These are phyloP conservation scores for Coelogynopora nodosa DNA, from an alignment of 2,888 invertebrate species.

Conservation along the genomic window DNA sequence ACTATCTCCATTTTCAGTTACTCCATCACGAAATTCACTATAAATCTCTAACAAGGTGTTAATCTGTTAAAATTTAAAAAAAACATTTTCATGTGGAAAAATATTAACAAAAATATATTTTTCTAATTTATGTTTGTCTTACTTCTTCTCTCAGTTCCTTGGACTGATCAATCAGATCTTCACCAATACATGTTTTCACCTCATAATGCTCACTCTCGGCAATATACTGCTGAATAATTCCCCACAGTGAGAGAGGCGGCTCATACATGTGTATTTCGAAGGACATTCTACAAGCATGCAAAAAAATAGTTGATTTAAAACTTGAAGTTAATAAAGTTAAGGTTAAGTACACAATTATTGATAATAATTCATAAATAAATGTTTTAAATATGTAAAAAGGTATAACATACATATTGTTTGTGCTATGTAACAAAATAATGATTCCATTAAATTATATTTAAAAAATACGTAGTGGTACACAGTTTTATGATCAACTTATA, in stretches of 20 bases:
- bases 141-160: slow-evolving; percentile 59
- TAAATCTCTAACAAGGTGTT: slow-evolving; percentile 58
- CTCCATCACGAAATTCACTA: slow-evolving; percentile 55
- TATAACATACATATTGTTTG: too few relatives aligned
- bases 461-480: too few relatives aligned
- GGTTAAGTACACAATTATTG: too few relatives aligned
- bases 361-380: too few relatives aligned
- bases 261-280: slow-evolving; percentile 50
- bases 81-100: not conserved
- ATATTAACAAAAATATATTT: slow-evolving; percentile 32
- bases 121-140: too few relatives aligned
- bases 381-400: too few relatives aligned
- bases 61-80: slow-evolving; percentile 50
- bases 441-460: too few relatives aligned
- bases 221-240: slow-evolving; percentile 55
- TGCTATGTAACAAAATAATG: too few relatives aligned
- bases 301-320: too few relatives aligned
- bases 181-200: slow-evolving; percentile 57
- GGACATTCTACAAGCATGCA: not conserved
- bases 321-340: too few relatives aligned
- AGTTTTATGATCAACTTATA: too few relatives aligned
- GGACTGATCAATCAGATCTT: slow-evolving; percentile 57
- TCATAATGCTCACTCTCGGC: slow-evolving; percentile 56
- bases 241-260: slow-evolving; percentile 59
- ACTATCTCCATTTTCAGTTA: slow-evolving; percentile 44